phyloP scores from a whole-genome alignment of 2,797 vertebrate species.

The Hypotaenidia philippensis region DNA sequence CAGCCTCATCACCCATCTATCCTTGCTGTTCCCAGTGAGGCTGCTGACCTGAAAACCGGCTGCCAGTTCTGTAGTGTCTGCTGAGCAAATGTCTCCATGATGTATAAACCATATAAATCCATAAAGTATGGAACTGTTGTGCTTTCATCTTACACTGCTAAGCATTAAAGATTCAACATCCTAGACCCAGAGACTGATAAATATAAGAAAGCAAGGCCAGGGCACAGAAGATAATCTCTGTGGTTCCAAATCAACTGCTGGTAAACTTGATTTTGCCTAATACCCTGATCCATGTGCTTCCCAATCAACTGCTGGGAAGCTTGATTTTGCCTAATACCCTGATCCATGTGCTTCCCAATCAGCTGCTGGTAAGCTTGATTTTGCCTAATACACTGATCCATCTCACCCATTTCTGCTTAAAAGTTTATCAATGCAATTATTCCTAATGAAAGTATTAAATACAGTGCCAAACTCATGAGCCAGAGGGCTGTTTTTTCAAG shows the following conservation, averaged over 20 bases:
- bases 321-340: background rate
- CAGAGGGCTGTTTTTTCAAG: constrained; percentile 56
- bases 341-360: background rate
- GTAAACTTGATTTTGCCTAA: constrained; percentile 5
- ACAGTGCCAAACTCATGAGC: constrained; percentile 3
- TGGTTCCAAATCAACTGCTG: background rate
- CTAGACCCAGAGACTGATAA: background rate
- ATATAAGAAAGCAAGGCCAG: background rate
- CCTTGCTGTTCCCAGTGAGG: background rate
- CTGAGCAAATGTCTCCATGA: background rate
- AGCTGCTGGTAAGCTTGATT: background rate
- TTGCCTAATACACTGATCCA: background rate
- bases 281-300: background rate
- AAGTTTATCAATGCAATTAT: constrained; percentile 54
- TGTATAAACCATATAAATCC: background rate
- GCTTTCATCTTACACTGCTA: background rate
- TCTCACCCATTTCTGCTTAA: constrained; percentile 13
- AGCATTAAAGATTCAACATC: background rate
- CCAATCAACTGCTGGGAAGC: background rate
- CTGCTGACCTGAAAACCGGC: background rate
- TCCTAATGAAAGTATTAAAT: constrained; percentile 58
- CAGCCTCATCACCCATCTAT: background rate
- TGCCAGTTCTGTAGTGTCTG: background rate
- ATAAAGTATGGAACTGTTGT: background rate
- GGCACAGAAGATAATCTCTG: background rate